These are phyloP conservation scores for Gisinianus flammeolus DNA, from an alignment of 2,888 invertebrate species.

Conservation along the genomic window DNA sequence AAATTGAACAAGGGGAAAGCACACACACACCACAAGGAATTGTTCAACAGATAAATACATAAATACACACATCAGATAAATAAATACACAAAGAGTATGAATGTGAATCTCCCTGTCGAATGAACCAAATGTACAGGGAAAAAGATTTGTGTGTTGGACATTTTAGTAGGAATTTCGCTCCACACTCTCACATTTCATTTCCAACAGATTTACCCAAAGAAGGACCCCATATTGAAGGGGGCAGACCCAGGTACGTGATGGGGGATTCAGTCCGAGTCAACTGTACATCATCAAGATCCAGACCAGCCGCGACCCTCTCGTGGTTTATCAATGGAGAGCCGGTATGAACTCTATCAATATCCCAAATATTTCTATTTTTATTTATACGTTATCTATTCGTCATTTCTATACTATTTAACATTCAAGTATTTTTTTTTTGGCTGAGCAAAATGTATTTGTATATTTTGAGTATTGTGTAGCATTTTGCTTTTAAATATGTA, in stretches of 20 bases:
- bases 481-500: too few species aligned
- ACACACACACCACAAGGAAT: too few species aligned
- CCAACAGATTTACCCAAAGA: constrained; percentile 75
- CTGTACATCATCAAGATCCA: constrained; percentile 81
- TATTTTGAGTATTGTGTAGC: too few species aligned
- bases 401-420: not conserved
- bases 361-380: not conserved
- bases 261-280: constrained; percentile 82
- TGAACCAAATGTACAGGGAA: too few species aligned
- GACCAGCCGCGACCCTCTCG: constrained; percentile 80
- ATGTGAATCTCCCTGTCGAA: not conserved
- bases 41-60: too few species aligned
- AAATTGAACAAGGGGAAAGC: too few species aligned
- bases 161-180: constrained; percentile 13
- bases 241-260: constrained; percentile 79
- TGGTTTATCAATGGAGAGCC: constrained; percentile 89
- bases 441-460: too few species aligned
- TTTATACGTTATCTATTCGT: too few species aligned
- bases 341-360: constrained; percentile 60
- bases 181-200: constrained; percentile 32
- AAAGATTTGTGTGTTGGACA: constrained; percentile 14
- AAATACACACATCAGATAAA: too few species aligned
- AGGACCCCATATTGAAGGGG: constrained; percentile 81
- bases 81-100: not conserved
- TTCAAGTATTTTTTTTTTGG: too few species aligned